Evolutionary conservation across 1,140 invertebrate genomes (phyloP), one percentile per base, ranked within the genome.

Genomic region (Brachionus rubens): DNA sequence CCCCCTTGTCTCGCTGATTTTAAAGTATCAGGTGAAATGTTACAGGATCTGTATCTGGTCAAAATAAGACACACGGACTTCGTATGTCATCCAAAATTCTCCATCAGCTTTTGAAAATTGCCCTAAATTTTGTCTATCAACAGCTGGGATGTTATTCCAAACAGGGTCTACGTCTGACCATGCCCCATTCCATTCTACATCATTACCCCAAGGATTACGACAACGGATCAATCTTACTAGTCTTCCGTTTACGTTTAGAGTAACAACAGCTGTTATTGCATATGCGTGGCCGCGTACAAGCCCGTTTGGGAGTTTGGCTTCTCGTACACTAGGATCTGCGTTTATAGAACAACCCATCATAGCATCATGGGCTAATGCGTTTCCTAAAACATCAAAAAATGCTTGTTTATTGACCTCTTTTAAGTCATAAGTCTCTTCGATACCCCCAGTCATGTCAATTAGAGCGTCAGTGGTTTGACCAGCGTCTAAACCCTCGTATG

Each of bases 311-410:
- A 94, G 91, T 84, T 93, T 89, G 5, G 92, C 92, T 87, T 99
- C 96, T 14, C 91, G 76, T 33, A 62, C 24, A 48, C 26, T 47
- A 9, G 75, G 75, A 65, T 76, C 75, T 2, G 54, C 93, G 88
- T 98, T 94, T 80, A 99, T 91, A 1, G 94, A 96, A 84, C 96
- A 99, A 1, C 93, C 95, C 91, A 98, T 94, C 43, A 99, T 88
- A 0, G 96, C 98, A 80, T 90, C 91, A 77, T 96, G 88, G 81
- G 98, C 92, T 80, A 90, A 90, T 0, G 93, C 95, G 85, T 98
- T 97, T 47, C 92, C 80, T 79, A 99, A 87, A 78, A 99, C 94
- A 70, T 89, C 90, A 80, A 92, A 96, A n/a, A 99, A 87, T 85
- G 97, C 94, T n/a, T 77, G 56, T 41, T 48, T 76, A 47, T 79